Percentiles rank a stretch among this genome's conserved stretches.
These are phyloP conservation scores for Psilopsiagon aymara DNA, from an alignment of 2,113 vertebrate genomes.

Conservation along the genomic window DNA sequence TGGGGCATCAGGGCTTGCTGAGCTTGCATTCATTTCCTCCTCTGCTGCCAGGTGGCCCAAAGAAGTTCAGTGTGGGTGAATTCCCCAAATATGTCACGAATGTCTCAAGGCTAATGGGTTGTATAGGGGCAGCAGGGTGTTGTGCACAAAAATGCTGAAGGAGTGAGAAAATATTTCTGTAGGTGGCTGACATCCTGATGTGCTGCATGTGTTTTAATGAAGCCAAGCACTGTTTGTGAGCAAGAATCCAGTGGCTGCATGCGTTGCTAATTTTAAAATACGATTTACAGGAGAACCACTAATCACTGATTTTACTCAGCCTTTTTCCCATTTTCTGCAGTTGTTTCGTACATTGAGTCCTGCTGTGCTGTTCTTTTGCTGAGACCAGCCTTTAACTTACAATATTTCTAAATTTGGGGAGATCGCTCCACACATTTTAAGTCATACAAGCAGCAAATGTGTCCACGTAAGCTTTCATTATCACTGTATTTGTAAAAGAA, in stretches of 20 bases:
- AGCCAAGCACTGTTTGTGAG: background rate
- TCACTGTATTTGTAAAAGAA: background rate
- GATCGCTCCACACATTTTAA: background rate
- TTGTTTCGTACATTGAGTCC: background rate
- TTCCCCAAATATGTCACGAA: background rate
- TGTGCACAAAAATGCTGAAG: constrained; percentile 23
- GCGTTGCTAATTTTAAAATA: background rate
- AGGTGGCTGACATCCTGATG: constrained; percentile 20
- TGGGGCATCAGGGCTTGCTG: fast-evolving
- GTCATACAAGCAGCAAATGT: background rate
- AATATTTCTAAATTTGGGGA: background rate
- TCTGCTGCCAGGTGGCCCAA: background rate
- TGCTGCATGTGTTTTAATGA: background rate
- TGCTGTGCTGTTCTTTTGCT: background rate
- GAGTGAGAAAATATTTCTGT: constrained; percentile 36
- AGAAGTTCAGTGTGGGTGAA: background rate
- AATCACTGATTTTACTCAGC: background rate
- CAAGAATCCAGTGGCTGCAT: background rate
- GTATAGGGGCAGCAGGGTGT: background rate
- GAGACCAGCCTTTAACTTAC: background rate
- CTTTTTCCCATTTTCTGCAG: background rate
- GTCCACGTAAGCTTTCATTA: background rate
- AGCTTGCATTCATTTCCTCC: fast-evolving
- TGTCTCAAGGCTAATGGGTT: background rate
- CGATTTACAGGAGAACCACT: background rate